Conservation (phyloP, 2,888 invertebrate species). For the Ceramica pisi region DNA sequence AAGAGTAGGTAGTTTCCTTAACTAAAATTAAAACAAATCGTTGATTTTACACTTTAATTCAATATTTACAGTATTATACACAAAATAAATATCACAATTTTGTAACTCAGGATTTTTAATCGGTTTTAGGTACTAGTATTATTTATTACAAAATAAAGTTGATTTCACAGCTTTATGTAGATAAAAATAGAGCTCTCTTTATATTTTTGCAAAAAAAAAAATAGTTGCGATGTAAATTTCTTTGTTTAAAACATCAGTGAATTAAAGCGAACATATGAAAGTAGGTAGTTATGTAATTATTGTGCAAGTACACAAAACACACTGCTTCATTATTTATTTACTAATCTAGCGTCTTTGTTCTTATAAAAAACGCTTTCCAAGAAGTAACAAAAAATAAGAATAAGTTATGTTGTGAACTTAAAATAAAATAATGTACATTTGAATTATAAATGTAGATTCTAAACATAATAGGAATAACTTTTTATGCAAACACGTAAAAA, state of each 20-base stretch:
- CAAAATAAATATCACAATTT: constrained; percentile 69
- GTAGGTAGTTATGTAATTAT: neutral
- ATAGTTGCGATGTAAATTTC: neutral
- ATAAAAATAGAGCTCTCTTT: neutral
- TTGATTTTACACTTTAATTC: constrained; percentile 54
- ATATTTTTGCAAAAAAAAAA: neutral
- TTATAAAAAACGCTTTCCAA: neutral
- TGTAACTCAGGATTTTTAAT: constrained; percentile 53
- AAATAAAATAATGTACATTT: constrained; percentile 47
- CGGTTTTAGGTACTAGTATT: constrained; percentile 22
- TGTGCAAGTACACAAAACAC: constrained; percentile 20
- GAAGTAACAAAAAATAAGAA: constrained; percentile 29
- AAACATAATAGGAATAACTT: constrained; percentile 51
- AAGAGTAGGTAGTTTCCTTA: neutral
- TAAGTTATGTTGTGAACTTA: constrained; percentile 24
- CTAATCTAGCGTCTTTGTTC: neutral
- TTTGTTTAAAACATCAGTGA: neutral
- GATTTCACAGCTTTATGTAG: neutral
- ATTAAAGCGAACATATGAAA: constrained; percentile 1
- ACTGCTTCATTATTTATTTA: constrained; percentile 8
- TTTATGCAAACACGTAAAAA: constrained; percentile 34
- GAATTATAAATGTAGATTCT: constrained; percentile 40
- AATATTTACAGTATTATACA: constrained; percentile 70
- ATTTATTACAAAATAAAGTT: constrained; percentile 6
- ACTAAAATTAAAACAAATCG: constrained; percentile 10